phyloP scores from a whole-genome alignment of 2,888 invertebrate genomes.

The Ashinkailepas kermadecensis region DNA sequence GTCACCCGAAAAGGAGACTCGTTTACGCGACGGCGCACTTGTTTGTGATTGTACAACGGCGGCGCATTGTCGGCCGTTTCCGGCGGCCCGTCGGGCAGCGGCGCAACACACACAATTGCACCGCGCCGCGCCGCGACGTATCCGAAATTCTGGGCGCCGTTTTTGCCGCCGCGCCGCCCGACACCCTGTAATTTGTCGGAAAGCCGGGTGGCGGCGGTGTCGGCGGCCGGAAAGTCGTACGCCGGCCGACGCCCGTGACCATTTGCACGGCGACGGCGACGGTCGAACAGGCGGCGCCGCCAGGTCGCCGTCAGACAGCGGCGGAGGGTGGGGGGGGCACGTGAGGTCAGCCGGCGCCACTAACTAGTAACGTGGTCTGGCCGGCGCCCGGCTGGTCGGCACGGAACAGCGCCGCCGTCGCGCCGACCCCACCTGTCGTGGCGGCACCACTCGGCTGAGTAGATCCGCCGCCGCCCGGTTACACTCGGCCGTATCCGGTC shows the following conservation, averaged over 20 bases:
- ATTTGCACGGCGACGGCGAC: background rate
- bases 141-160: background rate
- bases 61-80: too few species aligned
- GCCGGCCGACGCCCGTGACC: background rate
- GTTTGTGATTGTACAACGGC: too few species aligned
- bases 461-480: too few species aligned
- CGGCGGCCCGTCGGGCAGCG: too few species aligned
- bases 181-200: slow-evolving; percentile 4
- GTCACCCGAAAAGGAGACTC: too few species aligned
- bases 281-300: background rate
- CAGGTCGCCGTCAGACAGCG: background rate
- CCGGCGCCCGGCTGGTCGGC: background rate
- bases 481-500: too few species aligned
- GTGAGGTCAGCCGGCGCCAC: background rate
- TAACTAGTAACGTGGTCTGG: background rate
- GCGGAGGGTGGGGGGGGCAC: background rate
- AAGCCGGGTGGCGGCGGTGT: background rate
- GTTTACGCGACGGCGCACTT: too few species aligned
- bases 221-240: background rate
- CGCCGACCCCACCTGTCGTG: too few species aligned
- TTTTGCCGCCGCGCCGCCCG: background rate
- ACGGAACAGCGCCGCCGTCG: too few species aligned
- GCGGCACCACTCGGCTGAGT: too few species aligned
- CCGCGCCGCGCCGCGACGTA: background rate
- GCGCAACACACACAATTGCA: background rate